phyloP scores from a whole-genome alignment of 2,797 vertebrate species.

The Semaprochilodus insignis region DNA sequence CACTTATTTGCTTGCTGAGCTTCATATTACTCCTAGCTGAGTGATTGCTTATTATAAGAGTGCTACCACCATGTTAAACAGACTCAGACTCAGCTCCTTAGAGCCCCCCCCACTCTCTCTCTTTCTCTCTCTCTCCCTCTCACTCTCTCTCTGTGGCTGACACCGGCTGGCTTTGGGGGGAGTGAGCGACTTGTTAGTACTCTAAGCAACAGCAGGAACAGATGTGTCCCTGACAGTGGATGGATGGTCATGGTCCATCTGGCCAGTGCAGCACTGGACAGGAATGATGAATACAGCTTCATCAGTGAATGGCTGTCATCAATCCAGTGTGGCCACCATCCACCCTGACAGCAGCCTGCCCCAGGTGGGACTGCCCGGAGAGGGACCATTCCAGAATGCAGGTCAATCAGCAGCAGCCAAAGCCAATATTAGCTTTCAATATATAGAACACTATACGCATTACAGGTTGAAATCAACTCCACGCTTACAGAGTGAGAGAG shows the following conservation, averaged over 20 bases:
- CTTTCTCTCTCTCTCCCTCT: constrained; percentile 9
- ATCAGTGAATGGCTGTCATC: constrained; percentile 99
- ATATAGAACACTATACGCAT: constrained; percentile 80
- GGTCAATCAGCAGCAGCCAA: constrained; percentile 91
- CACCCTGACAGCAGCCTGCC: constrained; percentile 95
- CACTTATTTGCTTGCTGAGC: constrained; percentile 21
- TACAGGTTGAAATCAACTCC: constrained; percentile 65
- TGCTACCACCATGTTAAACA: constrained; percentile 31
- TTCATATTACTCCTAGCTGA: constrained; percentile 23
- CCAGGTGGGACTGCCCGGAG: constrained; percentile 91
- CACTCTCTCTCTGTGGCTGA: constrained; percentile 80
- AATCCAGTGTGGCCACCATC: constrained; percentile 92
- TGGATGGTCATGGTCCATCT: constrained; percentile 99
- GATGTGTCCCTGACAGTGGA: constrained; percentile 99
- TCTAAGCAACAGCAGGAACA: constrained; percentile 98
- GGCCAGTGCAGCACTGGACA: constrained; percentile 99
- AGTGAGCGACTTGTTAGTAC: constrained; percentile 99
- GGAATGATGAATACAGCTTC: constrained; percentile 99
- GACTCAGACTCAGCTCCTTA: constrained; percentile 25
- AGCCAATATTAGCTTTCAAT: constrained; percentile 84
- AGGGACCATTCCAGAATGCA: constrained; percentile 89
- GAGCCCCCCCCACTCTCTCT: background rate
- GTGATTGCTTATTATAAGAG: constrained; percentile 37
- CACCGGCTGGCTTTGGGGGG: constrained; percentile 89
- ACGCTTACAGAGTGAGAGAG: constrained; percentile 51